Evolutionary conservation across 2,113 vertebrate genomes (phyloP), one percentile per base, ranked within the genome.

Genomic region (Glaucomys volans): DNA sequence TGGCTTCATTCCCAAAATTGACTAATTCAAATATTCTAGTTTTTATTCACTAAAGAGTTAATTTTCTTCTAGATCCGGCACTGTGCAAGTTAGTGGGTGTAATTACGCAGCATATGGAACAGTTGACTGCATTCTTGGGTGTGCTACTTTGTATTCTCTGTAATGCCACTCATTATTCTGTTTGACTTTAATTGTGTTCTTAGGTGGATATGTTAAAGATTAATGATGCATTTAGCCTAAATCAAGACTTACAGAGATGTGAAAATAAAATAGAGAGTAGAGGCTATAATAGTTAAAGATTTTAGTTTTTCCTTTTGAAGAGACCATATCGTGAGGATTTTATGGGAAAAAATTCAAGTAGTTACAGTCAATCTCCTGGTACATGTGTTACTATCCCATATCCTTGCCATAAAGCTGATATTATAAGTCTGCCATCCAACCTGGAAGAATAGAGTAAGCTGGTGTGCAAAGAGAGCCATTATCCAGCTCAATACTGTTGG

Each of bases 161-260:
- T 96, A 59, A 22, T 82, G 37, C 69, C 37, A 76, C 37, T 95
- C 85, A 72, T 97, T 96, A 97, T 64, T 95, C 87, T 97, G 47
- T 89, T 95, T 95, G 85, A 97, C 77, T 97, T 97, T 98, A 98
- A 95, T 95, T 96, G 76, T 97, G 37, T 97, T 98, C 47, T 59
- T 87, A 96, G 92, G 72, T 85, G 94, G 74, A 64, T 94, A 83
- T 92, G 50, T 95, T 97, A 95, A 97, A 97, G 91, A 97, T 95
- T 95, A 98, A 95, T 97, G 85, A 92, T 77, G 57, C 66, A 82
- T 42, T 94, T 97, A 95, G 44, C 77, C 66, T 95, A 98, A 97
- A 97, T 94, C 91, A 96, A 97, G 94, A 81, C 6, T 98, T 98
- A 92, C 67, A 97, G 42, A 97, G 54, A 83, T 96, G 95, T 96